These are phyloP conservation scores for Chaenogobius annularis DNA, from an alignment of 2,113 vertebrate species.

Conservation along the genomic window DNA sequence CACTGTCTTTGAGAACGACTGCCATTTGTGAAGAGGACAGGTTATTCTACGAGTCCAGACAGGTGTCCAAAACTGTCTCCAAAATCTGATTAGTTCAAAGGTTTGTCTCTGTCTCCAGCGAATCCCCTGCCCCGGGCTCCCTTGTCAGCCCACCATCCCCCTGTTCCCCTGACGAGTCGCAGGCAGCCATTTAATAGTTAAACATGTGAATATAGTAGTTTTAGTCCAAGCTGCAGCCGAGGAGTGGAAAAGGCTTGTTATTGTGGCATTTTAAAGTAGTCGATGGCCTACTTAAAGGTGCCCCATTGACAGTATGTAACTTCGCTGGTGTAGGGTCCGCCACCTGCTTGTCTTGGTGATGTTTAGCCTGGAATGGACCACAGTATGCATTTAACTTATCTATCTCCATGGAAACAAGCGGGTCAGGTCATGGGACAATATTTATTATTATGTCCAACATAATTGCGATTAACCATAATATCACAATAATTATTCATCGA, in stretches of 20 bases:
- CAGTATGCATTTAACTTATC: too few species aligned
- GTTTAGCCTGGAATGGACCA: too few species aligned
- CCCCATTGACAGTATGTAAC: too few species aligned
- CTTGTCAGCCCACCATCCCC: background rate
- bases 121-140: background rate
- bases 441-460: too few species aligned
- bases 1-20: background rate
- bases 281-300: background rate
- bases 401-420: too few species aligned
- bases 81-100: slow-evolving; percentile 1
- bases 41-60: background rate
- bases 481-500: too few species aligned
- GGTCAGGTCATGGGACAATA: too few species aligned
- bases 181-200: background rate
- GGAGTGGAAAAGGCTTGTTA: background rate
- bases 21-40: background rate
- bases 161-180: background rate
- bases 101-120: background rate
- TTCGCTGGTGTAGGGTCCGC: too few species aligned
- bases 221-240: background rate
- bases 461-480: too few species aligned
- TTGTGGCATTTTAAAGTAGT: background rate
- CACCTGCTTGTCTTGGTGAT: too few species aligned
- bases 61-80: background rate
- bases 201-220: background rate